phyloP scores from a whole-genome alignment of 2,888 invertebrate genomes.

The Escarpia spicata region DNA sequence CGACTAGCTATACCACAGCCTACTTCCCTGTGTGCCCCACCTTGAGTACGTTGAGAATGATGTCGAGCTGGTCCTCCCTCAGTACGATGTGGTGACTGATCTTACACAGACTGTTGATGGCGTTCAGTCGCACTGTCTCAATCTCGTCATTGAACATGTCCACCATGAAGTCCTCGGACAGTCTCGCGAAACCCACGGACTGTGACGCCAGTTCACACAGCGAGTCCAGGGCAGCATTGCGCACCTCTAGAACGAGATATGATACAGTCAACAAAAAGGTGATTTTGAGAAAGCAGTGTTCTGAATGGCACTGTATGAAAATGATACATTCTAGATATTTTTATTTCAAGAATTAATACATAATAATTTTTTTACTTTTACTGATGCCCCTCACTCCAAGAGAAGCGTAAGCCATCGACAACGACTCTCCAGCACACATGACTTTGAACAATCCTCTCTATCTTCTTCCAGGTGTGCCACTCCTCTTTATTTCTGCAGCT shows the following conservation, averaged over 20 bases:
- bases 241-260: constrained; percentile 76
- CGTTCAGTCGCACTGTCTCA: constrained; percentile 91
- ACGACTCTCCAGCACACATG: no score
- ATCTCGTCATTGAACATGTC: constrained; percentile 99
- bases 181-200: constrained; percentile 82
- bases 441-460: not conserved
- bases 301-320: not conserved
- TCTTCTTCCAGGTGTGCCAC: no score
- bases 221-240: constrained; percentile 93
- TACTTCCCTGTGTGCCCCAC: constrained; percentile 30
- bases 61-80: constrained; percentile 94
- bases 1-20: not conserved
- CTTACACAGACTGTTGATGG: constrained; percentile 90
- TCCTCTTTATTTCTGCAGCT: no score
- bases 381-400: not conserved
- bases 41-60: constrained; percentile 93
- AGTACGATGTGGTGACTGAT: constrained; percentile 89
- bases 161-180: constrained; percentile 93
- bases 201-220: constrained; percentile 87
- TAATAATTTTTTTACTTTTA: not conserved
- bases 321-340: not conserved
- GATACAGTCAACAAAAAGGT: not conserved
- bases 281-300: not conserved
- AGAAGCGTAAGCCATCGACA: not conserved
- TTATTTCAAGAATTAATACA: not conserved